Evolutionary conservation across 2,888 invertebrate species (phyloP), one percentile per base, ranked within the genome.

Genomic region (Drosophila paucipuncta): DNA sequence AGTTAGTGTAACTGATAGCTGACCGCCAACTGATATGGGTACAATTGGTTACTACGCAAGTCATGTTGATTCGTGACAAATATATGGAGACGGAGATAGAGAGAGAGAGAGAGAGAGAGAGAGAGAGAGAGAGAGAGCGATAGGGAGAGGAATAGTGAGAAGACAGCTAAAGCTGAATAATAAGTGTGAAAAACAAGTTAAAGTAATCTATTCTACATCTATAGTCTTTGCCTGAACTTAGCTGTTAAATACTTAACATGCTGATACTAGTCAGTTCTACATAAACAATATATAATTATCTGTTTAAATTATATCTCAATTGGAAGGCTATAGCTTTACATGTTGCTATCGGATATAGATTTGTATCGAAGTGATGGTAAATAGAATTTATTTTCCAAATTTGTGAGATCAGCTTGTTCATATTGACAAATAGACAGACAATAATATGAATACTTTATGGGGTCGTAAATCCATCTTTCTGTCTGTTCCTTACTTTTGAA

Each of bases 1-100:
- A 63, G 43, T 37, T 43, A 58, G 54, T 57, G 49, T 52, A 62
- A 39, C 69, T 60, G 69, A 77, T 74, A 66, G 49, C 13, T 33
- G 25, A 25, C 7, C 10, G 28, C 10, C n/a, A 57, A 39, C 54
- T 72, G 62, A 71, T 54, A 68, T 33, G 39, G 50, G 16, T 30
- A 18, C 22, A 66, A 39, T 4, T 7, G 11, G 13, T 50, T 28
- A 18, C 33, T 43, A 43, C 30, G 41, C 16, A 11, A 61, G 30
- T 54, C 35, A 30, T 7, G 25, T n/a, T 39, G 22, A 39, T 28
- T 33, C 1, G 11, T 35, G 4, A 22, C 0, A 43, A 11, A n/a
- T 41, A 11, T 0, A 41, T 41, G 0, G 10, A n/a, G n/a, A n/a
- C 1, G 10, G n/a, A 9, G n/a, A 6, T 0, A 18, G 2, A 18